These are phyloP conservation scores for Falcunculus frontatus DNA, from an alignment of 2,113 vertebrate species.

Conservation along the genomic window DNA sequence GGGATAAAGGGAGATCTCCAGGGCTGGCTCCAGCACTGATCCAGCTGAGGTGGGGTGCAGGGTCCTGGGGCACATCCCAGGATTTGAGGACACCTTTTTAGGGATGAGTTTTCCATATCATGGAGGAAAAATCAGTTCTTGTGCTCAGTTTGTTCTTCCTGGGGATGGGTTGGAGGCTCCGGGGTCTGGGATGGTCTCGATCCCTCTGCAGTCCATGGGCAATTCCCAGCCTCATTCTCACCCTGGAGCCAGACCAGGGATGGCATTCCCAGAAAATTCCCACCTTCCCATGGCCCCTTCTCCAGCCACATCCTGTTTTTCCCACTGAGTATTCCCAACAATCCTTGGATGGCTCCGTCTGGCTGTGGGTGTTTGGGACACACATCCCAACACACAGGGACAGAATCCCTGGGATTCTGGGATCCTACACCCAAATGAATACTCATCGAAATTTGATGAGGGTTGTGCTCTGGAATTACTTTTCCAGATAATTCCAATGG, in stretches of 20 bases:
- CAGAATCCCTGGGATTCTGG: neutral
- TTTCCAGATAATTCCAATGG: neutral
- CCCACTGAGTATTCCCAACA: neutral
- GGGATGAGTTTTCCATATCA: neutral
- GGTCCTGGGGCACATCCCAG: neutral
- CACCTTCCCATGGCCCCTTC: neutral
- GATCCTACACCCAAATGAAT: neutral
- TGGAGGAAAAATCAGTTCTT: neutral
- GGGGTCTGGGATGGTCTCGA: neutral
- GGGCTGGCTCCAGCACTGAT: too few relatives aligned
- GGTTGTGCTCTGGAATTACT: neutral
- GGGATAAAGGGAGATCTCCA: neutral
- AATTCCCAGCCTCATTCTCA: neutral
- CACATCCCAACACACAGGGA: neutral
- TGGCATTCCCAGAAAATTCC: neutral
- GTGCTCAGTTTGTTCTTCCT: neutral
- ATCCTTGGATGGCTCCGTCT: accelerated
- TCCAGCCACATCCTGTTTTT: neutral
- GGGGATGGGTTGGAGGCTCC: neutral
- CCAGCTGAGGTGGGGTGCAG: neutral
- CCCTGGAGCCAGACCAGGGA: neutral
- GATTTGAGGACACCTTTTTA: neutral
- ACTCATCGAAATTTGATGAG: neutral
- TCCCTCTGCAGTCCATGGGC: neutral
- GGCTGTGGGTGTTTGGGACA: neutral